Evolutionary conservation across 2,113 vertebrate species (phyloP), one percentile per base, ranked within the genome.

Genomic region (Probosciger aterrimus): DNA sequence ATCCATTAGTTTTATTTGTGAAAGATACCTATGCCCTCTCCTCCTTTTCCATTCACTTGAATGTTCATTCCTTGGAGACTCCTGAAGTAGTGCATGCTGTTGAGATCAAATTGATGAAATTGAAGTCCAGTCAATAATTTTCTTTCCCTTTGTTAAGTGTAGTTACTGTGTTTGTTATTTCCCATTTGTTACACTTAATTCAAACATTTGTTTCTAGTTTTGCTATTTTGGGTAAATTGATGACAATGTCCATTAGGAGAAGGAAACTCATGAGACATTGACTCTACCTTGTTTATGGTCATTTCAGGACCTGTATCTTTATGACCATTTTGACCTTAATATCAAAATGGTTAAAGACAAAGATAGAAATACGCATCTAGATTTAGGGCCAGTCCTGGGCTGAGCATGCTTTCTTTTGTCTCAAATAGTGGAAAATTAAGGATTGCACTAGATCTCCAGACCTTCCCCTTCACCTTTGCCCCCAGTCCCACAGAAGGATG

Each of bases 401-500:
- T 47, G 37, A 11, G 3, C 0, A 3, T 46, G 4, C 5, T 79
- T 75, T 12, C 18, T 63, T 44, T 57, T 15, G 12, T 4, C 18
- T 68, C 19, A 43, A 59, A 68, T 11, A 37, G 18, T 41, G 22
- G 6, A 79, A 89, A 84, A 79, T 25, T 19, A 37, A 31, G 9
- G 8, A 12, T 5, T 78, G 12, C 10, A 5, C 1, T 59, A 65
- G 16, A 33, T 44, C 4, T 10, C 25, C 16, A 16, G 4, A 37
- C 43, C 6, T 49, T 95, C 35, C 2, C 7, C 12, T 27, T 17
- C 24, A 22, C 5, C 6, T n/a, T 46, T 11, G 13, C 4, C 8
- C 1, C 0, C 5, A 6, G 19, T 14, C 10, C 41, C 11, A 20
- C 4, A 53, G 31, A 18, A 81, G 3, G 10, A 41, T 37, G 13